phyloP scores from a whole-genome alignment of 2,888 invertebrate genomes.

The Miltochrista miniata region DNA sequence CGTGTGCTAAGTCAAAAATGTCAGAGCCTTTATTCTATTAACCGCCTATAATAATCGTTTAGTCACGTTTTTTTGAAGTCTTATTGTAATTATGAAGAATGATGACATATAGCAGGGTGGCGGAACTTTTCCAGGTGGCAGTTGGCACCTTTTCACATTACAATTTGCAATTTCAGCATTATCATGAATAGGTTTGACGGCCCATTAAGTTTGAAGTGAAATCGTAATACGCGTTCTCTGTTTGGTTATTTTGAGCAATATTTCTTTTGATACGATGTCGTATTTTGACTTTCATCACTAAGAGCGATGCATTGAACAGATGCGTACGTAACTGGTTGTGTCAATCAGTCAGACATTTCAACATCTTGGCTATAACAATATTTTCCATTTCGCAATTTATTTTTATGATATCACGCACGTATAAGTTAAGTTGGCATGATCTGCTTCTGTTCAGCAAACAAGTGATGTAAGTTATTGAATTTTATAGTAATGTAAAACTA shows the following conservation, averaged over 20 bases:
- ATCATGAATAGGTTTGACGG: no score
- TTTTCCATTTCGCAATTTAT: conserved; percentile 50
- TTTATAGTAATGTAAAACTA: no score
- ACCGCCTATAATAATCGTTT: conserved; percentile 29
- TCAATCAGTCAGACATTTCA: conserved; percentile 65
- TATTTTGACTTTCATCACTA: conserved; percentile 70
- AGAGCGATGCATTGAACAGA: conserved; percentile 65
- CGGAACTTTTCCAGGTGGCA: conserved; percentile 50
- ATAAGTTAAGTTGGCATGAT: conserved; percentile 60
- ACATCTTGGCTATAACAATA: conserved; percentile 58
- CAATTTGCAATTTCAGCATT: neutral
- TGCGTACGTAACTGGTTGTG: conserved; percentile 59
- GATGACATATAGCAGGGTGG: conserved; percentile 56
- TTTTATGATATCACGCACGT: conserved; percentile 59
- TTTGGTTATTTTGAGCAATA: conserved; percentile 30
- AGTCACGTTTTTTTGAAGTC: conserved; percentile 43
- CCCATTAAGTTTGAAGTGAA: conserved; percentile 15
- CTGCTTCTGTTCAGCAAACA: conserved; percentile 30
- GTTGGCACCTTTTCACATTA: conserved; percentile 23
- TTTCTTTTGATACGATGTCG: conserved; percentile 29
- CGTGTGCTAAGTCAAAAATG: neutral
- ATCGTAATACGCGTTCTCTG: conserved; percentile 20
- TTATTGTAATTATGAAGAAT: conserved; percentile 63
- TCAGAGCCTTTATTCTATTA: conserved; percentile 8
- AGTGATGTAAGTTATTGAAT: neutral